Evolutionary conservation across 2,113 vertebrate genomes (phyloP), one percentile per base, ranked within the genome.

Genomic region (Noturus placidus): DNA sequence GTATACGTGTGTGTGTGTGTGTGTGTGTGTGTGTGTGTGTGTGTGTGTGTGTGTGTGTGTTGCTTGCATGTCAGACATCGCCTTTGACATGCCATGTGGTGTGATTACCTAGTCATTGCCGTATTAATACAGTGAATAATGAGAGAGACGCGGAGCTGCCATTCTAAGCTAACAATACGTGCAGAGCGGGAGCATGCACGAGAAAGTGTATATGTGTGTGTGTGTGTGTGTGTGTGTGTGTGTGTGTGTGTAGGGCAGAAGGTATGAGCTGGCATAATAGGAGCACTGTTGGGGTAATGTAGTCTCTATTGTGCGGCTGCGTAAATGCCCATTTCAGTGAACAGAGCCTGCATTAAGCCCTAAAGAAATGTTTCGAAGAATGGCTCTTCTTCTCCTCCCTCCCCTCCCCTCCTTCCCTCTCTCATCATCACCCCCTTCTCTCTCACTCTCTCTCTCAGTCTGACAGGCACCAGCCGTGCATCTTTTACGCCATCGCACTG

Each of bases 41-140:
- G 78, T 33, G 82, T 63, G 85, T n/a, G 59, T 17, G 59, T 83
- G 86, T 61, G 83, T 38, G 83, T 61, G 89, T 83, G 69, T 83
- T 78, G 80, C 83, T 22, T 82, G 89, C 80, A 83, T 19, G 87
- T 77, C 33, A 95, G 94, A 91, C 89, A 79, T 91, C 95, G 95
- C 93, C 93, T 96, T 96, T 96, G 92, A 95, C 96, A 93, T 93
- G 90, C 93, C 95, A 94, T 91, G 95, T 93, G 87, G 96, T 93
- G 92, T 95, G 96, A 97, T 99, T 97, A 98, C 97, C 95, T 97
- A 97, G 97, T 95, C 95, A 95, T 95, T 93, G 94, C 96, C 96
- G 96, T 97, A 97, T 98, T 99, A 99, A 99, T 98, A 98, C 97
- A 96, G 95, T 96, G 97, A 97, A 99, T 99, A 99, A 99, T 98